Evolutionary conservation across 37 sponge, comb jelly and placozoan genomes (phyloP), one percentile per base, ranked within the genome.

Genomic region (Axinella damicornis): DNA sequence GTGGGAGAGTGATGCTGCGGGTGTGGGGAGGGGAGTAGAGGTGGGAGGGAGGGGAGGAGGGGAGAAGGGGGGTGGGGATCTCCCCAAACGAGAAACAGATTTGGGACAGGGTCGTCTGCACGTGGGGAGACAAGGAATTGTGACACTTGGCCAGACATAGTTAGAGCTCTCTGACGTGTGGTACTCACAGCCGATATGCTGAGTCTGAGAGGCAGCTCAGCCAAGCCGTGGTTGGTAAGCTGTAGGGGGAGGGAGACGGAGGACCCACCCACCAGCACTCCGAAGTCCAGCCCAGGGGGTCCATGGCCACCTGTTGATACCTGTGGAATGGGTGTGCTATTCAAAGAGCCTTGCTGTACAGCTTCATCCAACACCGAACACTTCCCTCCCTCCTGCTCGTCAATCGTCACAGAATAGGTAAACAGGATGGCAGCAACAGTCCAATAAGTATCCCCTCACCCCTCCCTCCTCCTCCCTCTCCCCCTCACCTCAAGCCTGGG

Each of bases 131-230:
- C n/a, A n/a, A n/a, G n/a, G n/a, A n/a, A n/a, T n/a, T n/a, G n/a
- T n/a, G n/a, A n/a, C n/a, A n/a, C n/a, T n/a, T n/a, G n/a, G n/a
- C n/a, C n/a, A n/a, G n/a, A n/a, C n/a, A n/a, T n/a, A n/a, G n/a
- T n/a, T n/a, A n/a, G n/a, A n/a, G n/a, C n/a, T n/a, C n/a, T n/a
- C n/a, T n/a, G n/a, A n/a, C n/a, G n/a, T n/a, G n/a, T n/a, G n/a
- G n/a, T n/a, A n/a, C n/a, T n/a, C n/a, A n/a, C n/a, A n/a, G n/a
- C n/a, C n/a, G n/a, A n/a, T n/a, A n/a, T n/a, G n/a, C n/a, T n/a
- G n/a, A n/a, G n/a, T n/a, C n/a, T n/a, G 4, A 93, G 78, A 9
- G 87, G 87, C 11, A 93, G 79, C 33, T 73, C 79, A 0, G 90
- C 41, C n/a, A 53, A 57, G 22, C 90, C 87, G 19, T 34, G 70